Evolutionary conservation across 1,140 invertebrate species (phyloP).

Genomic region (Xylocopa sonorina): DNA sequence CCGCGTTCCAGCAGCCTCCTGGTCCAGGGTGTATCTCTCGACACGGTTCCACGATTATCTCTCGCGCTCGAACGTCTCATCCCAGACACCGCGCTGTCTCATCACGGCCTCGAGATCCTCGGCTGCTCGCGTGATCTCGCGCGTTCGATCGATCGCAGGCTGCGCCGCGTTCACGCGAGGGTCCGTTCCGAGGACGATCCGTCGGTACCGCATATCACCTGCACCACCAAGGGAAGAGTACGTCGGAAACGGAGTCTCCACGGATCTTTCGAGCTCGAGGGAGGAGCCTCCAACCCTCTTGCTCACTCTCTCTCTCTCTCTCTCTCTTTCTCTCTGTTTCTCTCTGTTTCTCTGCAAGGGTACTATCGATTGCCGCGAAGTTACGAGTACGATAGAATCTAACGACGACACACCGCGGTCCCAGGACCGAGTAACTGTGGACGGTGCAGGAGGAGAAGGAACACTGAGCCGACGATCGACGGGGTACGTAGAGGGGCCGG

Average conservation of each 20-base stretch:
- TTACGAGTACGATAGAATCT: conserved; percentile 33
- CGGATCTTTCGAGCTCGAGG: conserved; percentile 14
- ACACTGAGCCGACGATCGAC: too few relatives aligned
- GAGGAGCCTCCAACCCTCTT: background rate
- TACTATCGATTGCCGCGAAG: conserved; percentile 46
- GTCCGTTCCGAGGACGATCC: background rate
- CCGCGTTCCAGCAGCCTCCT: background rate
- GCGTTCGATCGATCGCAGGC: background rate
- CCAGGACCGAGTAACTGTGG: conserved; percentile 9
- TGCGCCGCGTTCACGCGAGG: conserved; percentile 9
- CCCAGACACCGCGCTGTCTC: background rate
- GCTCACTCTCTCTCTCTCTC: conserved; percentile 9
- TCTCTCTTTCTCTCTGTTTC: background rate
- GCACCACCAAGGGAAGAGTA: conserved; percentile 14
- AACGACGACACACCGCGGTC: conserved; percentile 25
- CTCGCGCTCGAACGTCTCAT: background rate
- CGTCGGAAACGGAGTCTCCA: conserved; percentile 12
- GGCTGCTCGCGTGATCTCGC: background rate
- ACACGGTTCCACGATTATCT: background rate
- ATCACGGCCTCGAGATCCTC: background rate
- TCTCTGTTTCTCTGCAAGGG: background rate
- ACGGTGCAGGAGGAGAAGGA: background rate
- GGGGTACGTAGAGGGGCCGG: too few relatives aligned
- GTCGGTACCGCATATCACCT: conserved; percentile 41
- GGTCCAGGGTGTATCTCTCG: background rate